phyloP scores from a whole-genome alignment of 2,797 vertebrate genomes.

The Enteromius unitaeniatus region DNA sequence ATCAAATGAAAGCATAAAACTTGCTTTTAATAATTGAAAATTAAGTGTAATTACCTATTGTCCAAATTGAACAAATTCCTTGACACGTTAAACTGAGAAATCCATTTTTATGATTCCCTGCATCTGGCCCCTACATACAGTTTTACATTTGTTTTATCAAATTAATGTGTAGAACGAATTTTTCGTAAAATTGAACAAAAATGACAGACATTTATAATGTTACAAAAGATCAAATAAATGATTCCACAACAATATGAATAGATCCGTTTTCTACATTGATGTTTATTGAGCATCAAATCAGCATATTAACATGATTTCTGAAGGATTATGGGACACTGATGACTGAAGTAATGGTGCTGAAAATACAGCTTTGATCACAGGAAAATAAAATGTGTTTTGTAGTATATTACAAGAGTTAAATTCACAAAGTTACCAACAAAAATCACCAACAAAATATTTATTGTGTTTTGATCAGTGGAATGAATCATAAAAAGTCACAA shows the following conservation, averaged over 20 bases:
- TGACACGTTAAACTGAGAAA: no score
- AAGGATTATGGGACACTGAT: not conserved
- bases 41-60: no score
- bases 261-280: not conserved
- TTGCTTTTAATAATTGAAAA: no score
- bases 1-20: no score
- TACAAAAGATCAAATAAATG: not conserved
- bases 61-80: no score
- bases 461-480: not conserved
- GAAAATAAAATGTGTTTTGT: not conserved
- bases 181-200: not conserved
- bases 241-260: not conserved
- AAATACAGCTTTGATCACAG: not conserved
- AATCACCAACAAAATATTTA: not conserved
- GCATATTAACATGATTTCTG: not conserved
- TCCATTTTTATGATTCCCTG: no score
- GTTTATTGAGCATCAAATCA: not conserved
- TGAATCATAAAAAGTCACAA: not conserved
- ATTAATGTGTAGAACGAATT: not conserved
- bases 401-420: not conserved
- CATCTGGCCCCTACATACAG: not conserved
- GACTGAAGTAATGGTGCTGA: not conserved
- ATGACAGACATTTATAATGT: not conserved
- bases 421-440: not conserved
- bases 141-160: not conserved